Evolutionary conservation across 2,113 vertebrate species (phyloP).

Genomic region (Microcebus jonahi): DNA sequence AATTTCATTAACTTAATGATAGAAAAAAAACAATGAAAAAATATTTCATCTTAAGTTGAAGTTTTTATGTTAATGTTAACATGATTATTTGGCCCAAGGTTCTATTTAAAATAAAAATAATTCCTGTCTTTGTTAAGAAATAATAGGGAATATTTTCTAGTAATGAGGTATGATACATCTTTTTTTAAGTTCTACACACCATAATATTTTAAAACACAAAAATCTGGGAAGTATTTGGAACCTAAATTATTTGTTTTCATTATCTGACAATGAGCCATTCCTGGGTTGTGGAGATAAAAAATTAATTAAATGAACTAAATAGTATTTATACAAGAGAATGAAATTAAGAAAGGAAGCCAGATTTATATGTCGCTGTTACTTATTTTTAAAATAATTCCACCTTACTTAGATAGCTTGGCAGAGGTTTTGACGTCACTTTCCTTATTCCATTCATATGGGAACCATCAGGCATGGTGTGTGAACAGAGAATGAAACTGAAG

Average conservation of each 20-base stretch:
- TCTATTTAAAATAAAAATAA: constrained; percentile 35
- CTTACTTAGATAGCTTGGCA: background rate
- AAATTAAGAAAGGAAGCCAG: background rate
- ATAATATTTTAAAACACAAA: constrained; percentile 17
- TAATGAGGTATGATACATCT: background rate
- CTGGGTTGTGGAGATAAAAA: constrained; percentile 7
- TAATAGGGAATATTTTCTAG: background rate
- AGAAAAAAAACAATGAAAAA: background rate
- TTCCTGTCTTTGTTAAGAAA: background rate
- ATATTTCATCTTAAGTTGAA: constrained; percentile 12
- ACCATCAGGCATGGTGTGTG: background rate
- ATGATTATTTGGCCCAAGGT: constrained; percentile 7
- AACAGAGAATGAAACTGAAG: background rate
- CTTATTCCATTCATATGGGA: background rate
- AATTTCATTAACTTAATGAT: background rate
- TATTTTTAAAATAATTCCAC: background rate
- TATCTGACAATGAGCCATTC: background rate
- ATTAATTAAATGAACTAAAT: constrained; percentile 5
- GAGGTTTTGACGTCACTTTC: background rate
- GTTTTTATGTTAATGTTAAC: constrained; percentile 16
- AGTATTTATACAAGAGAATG: background rate
- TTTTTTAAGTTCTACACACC: background rate
- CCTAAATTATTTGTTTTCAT: background rate
- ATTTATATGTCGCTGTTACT: background rate
- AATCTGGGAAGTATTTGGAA: background rate